Percentiles rank a stretch among this genome's conserved stretches.
phyloP scores from a whole-genome alignment of 2,888 invertebrate genomes.

The Spilarctia lutea region DNA sequence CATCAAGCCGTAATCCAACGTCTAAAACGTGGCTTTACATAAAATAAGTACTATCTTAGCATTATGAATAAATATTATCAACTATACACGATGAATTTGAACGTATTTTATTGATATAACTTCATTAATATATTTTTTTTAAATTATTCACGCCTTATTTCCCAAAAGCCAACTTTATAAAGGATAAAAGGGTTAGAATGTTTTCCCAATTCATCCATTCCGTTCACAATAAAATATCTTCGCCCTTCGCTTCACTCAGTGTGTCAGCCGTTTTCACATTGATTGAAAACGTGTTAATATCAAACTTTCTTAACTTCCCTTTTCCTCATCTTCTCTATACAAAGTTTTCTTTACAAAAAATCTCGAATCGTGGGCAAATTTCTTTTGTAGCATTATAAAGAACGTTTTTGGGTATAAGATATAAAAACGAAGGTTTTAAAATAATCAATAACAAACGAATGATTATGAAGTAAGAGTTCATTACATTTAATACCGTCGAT shows the following conservation, averaged over 20 bases:
- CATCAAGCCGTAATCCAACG: background rate
- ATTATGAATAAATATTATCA: too few species aligned
- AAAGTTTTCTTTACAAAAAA: slow-evolving; percentile 35
- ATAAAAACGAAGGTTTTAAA: background rate
- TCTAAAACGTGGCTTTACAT: too few species aligned
- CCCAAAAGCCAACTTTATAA: slow-evolving; percentile 62
- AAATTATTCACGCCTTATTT: background rate
- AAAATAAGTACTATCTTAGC: too few species aligned
- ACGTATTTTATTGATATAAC: background rate
- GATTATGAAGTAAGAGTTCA: background rate
- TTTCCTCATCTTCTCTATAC: slow-evolving; percentile 33
- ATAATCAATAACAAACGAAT: background rate
- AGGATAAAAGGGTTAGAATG: slow-evolving; percentile 59
- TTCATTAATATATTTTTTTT: background rate
- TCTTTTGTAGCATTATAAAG: slow-evolving; percentile 32
- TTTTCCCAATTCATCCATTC: slow-evolving; percentile 58
- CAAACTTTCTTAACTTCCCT: slow-evolving; percentile 39
- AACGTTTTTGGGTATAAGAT: background rate
- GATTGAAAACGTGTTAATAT: slow-evolving; percentile 54
- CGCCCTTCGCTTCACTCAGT: slow-evolving; percentile 43
- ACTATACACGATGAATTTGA: too few species aligned
- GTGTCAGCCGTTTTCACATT: slow-evolving; percentile 48
- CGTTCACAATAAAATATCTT: slow-evolving; percentile 62
- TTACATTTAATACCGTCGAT: background rate
- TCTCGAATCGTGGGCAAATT: slow-evolving; percentile 25